Evolutionary conservation across 2,797 vertebrate genomes (phyloP).

Genomic region (Tarsius wallacei): DNA sequence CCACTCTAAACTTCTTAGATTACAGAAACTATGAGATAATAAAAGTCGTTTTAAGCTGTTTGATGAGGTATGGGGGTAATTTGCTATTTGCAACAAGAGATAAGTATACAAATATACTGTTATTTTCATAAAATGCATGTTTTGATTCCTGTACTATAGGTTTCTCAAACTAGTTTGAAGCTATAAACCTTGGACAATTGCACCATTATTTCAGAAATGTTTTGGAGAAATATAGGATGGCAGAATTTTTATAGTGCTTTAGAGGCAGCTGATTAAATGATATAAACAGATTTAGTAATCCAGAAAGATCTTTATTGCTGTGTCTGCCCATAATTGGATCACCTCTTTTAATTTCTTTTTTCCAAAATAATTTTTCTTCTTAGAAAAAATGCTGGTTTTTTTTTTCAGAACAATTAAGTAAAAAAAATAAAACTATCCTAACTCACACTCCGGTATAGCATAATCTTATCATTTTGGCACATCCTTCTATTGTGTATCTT

Average conservation of each 20-base stretch:
- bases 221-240: constrained; percentile 1
- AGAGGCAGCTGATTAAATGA: background rate
- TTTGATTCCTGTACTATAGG: background rate
- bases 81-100: background rate
- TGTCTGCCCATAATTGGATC: background rate
- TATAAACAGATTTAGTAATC: constrained; percentile 5
- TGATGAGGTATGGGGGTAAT: background rate
- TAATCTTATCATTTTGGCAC: background rate
- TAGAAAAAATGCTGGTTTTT: background rate
- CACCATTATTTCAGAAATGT: constrained; percentile 7
- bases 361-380: constrained; percentile 17
- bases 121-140: constrained; percentile 16
- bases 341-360: background rate
- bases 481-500: background rate
- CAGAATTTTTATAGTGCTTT: background rate
- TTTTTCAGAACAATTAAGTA: constrained; percentile 19
- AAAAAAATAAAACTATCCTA: constrained; percentile 13
- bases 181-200: background rate
- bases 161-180: constrained; percentile 36
- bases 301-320: background rate
- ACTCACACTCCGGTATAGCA: background rate
- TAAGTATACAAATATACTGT: background rate
- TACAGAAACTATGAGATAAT: background rate
- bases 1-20: background rate
- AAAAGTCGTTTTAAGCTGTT: background rate